phyloP scores from a whole-genome alignment of 2,113 vertebrate species.

The Rhabdomys dilectus region DNA sequence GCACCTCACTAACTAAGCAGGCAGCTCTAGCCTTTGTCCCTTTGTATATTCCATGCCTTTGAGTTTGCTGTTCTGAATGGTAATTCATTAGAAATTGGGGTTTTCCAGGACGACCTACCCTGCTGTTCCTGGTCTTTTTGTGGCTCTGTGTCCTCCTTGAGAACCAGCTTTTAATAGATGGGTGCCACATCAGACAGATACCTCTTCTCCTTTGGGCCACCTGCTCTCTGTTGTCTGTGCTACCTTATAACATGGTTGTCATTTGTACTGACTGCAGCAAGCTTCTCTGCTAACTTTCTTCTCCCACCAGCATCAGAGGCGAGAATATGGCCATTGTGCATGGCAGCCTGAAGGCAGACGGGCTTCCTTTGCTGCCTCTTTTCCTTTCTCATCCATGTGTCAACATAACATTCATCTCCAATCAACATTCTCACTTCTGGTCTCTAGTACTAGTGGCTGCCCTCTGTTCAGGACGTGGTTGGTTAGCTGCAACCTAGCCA shows the following conservation, averaged over 20 bases:
- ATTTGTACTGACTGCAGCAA: background rate
- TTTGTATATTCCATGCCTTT: background rate
- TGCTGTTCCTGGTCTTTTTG: background rate
- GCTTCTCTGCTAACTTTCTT: background rate
- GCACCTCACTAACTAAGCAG: background rate
- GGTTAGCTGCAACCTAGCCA: background rate
- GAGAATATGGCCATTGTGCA: background rate
- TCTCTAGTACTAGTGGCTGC: background rate
- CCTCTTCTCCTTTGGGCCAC: background rate
- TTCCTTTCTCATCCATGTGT: background rate
- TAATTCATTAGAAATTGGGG: background rate
- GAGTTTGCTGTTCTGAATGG: background rate
- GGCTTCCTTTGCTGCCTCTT: background rate
- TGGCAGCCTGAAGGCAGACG: background rate
- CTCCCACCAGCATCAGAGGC: background rate
- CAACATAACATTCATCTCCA: background rate
- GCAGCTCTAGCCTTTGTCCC: background rate
- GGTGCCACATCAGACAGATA: background rate
- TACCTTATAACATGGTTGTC: background rate
- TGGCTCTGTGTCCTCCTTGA: background rate
- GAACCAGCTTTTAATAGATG: background rate
- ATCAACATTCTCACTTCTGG: background rate
- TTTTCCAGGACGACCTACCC: background rate
- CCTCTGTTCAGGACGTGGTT: background rate
- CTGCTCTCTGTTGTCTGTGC: background rate